phyloP scores from a whole-genome alignment of 2,888 invertebrate species.

The Drosophila pseudotakahashii region DNA sequence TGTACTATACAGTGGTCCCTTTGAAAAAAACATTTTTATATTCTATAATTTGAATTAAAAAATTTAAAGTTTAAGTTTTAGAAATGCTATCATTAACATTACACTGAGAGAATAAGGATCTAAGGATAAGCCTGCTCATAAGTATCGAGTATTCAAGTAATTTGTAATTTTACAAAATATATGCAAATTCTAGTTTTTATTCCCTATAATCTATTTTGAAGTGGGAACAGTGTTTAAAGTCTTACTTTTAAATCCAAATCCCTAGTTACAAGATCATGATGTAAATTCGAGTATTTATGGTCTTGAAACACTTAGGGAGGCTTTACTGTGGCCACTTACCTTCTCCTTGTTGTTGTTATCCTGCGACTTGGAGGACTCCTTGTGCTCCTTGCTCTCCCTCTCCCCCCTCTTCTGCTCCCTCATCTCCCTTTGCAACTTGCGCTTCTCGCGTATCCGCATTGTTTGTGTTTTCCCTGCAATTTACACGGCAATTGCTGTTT shows the following conservation, averaged over 20 bases:
- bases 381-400: slow-evolving; percentile 12
- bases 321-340: slow-evolving; percentile 30
- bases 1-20: not conserved
- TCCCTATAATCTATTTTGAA: too few relatives aligned
- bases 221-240: too few relatives aligned
- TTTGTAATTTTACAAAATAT: too few relatives aligned
- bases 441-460: slow-evolving; percentile 72
- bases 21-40: not conserved
- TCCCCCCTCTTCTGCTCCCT: slow-evolving; percentile 40
- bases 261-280: not conserved
- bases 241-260: too few relatives aligned
- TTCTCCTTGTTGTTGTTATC: slow-evolving; percentile 48
- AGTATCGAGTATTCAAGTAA: too few relatives aligned
- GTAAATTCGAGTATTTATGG: too few relatives aligned
- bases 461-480: slow-evolving; percentile 29
- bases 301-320: not conserved
- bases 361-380: slow-evolving; percentile 29
- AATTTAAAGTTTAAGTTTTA: too few relatives aligned
- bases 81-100: too few relatives aligned
- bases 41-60: too few relatives aligned
- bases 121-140: too few relatives aligned
- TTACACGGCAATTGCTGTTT: slow-evolving; percentile 38
- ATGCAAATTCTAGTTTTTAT: too few relatives aligned
- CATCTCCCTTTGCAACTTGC: slow-evolving; percentile 49
- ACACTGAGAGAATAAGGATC: too few relatives aligned